These are phyloP conservation scores for Camelus bactrianus DNA, from an alignment of 2,113 vertebrate genomes.

Conservation along the genomic window DNA sequence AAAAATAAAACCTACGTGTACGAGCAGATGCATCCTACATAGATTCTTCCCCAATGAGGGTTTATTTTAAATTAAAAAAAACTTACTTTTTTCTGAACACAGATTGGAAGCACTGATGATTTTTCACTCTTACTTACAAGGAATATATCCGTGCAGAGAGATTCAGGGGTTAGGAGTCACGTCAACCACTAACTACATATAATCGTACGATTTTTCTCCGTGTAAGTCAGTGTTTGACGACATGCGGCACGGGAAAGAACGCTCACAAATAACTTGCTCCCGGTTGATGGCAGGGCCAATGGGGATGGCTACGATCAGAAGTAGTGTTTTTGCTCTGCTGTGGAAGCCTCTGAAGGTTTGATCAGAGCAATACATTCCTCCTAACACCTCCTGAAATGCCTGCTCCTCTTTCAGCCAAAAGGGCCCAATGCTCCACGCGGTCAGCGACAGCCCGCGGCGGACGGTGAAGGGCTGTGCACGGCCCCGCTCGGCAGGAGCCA, in stretches of 20 bases:
- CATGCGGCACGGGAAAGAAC: not conserved
- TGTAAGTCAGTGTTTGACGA: not conserved
- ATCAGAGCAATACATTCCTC: not conserved
- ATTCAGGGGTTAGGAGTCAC: not conserved
- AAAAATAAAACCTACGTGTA: conserved; percentile 38
- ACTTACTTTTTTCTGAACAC: not conserved
- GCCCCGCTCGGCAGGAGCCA: not conserved
- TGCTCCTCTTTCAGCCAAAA: not conserved
- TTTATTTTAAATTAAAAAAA: conserved; percentile 30
- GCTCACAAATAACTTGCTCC: not conserved
- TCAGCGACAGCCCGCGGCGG: not conserved
- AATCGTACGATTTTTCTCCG: not conserved
- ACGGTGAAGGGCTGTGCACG: not conserved
- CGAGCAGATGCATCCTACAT: not conserved
- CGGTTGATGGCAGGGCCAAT: not conserved
- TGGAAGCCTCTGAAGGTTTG: not conserved
- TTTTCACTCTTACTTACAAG: not conserved
- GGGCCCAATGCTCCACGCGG: not conserved
- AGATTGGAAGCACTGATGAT: not conserved
- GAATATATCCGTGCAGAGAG: not conserved
- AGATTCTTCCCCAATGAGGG: not conserved
- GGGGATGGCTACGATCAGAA: not conserved
- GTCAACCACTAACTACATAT: not conserved
- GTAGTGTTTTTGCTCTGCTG: not conserved
- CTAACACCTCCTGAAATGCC: not conserved